Conservation (phyloP, 2,888 invertebrate species). For the Drosophila anceps region DNA sequence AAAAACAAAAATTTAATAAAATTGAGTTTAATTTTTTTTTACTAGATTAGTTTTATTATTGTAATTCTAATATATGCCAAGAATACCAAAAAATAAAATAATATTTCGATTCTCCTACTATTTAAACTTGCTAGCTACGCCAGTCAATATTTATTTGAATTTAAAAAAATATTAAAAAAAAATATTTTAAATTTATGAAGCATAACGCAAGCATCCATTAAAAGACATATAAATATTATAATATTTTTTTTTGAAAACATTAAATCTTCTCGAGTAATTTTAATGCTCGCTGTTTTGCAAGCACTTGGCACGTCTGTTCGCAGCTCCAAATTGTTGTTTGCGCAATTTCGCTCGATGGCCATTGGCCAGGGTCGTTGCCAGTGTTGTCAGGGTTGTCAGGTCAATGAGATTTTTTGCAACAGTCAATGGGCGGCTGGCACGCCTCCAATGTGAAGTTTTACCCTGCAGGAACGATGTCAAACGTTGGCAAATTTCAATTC, state of each 20-base stretch:
- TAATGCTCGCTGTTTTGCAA: background rate
- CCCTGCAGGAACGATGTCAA: conserved; percentile 52
- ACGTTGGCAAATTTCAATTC: conserved; percentile 73
- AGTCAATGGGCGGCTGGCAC: conserved; percentile 13
- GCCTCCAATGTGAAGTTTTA: conserved; percentile 27
- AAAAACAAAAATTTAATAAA: too few relatives aligned
- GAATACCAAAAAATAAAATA: too few relatives aligned
- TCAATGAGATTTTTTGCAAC: conserved; percentile 6
- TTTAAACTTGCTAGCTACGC: too few relatives aligned
- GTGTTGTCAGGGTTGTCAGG: conserved; percentile 24
- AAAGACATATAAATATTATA: background rate
- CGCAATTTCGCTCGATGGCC: conserved; percentile 34
- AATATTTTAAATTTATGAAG: background rate
- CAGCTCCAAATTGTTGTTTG: conserved; percentile 20
- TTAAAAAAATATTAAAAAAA: background rate
- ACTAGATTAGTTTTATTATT: too few relatives aligned
- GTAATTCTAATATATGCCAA: too few relatives aligned
- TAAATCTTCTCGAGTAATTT: background rate
- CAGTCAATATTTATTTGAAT: too few relatives aligned
- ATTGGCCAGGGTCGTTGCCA: conserved; percentile 29
- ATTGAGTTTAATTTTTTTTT: too few relatives aligned
- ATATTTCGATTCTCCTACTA: too few relatives aligned
- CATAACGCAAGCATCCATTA: background rate
- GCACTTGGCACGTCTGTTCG: conserved; percentile 13
- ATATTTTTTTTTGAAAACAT: background rate